phyloP scores from a whole-genome alignment of 2,797 vertebrate species.

The Phalloptychus januarius region DNA sequence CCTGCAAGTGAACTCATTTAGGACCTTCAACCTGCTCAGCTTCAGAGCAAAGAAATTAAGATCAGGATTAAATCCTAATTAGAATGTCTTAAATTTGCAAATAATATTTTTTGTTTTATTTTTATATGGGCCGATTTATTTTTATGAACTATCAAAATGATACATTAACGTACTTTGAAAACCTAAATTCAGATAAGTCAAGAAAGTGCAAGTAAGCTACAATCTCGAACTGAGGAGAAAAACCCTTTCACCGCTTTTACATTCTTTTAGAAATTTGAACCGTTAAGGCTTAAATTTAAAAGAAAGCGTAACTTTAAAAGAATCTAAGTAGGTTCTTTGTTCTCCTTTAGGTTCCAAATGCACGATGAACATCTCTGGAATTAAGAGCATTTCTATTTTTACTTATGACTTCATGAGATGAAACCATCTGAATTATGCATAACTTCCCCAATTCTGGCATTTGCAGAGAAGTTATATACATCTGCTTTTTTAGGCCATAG shows the following conservation, averaged over 20 bases:
- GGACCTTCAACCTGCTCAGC: slow-evolving; percentile 17
- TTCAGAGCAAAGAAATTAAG: not conserved
- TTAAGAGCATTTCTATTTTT: not conserved
- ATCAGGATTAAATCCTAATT: slow-evolving; percentile 15
- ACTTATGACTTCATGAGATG: not conserved
- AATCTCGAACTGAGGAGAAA: not conserved
- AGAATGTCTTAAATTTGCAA: slow-evolving; percentile 6
- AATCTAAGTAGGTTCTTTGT: not conserved
- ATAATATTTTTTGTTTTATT: slow-evolving; percentile 3
- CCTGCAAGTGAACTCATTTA: slow-evolving; percentile 23
- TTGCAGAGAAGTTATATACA: not conserved
- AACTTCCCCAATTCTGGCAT: not conserved
- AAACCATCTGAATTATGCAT: slow-evolving; percentile 2
- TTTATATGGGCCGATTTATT: not conserved
- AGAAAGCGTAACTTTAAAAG: not conserved
- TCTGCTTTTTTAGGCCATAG: not conserved
- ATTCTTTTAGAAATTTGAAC: not conserved
- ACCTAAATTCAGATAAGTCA: not conserved
- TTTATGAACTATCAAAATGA: not conserved
- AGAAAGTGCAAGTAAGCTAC: not conserved
- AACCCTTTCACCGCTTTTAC: not conserved
- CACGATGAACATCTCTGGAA: not conserved
- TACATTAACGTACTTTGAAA: not conserved
- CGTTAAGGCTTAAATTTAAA: not conserved
- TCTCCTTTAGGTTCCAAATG: not conserved